Evolutionary conservation across 2,113 vertebrate genomes (phyloP).

Genomic region (Bungarus multicinctus): DNA sequence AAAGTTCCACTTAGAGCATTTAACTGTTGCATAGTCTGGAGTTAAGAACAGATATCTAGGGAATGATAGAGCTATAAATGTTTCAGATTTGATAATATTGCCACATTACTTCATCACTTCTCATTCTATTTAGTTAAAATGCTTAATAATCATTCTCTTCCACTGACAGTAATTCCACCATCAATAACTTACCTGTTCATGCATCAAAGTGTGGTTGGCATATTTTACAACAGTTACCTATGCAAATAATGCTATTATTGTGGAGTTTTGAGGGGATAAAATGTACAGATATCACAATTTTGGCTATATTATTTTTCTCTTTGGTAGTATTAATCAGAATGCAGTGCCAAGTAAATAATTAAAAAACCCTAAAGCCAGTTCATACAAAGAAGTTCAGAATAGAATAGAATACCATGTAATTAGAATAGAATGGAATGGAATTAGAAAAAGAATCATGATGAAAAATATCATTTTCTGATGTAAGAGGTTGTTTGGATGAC

Average conservation of each 20-base stretch:
- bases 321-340: not conserved
- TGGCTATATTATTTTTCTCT: not conserved
- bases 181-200: not conserved
- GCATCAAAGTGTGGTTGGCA: not conserved
- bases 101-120: not conserved
- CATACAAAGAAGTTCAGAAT: not conserved
- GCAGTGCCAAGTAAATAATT: not conserved
- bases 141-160: not conserved
- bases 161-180: not conserved
- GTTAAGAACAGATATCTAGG: not conserved
- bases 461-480: not conserved
- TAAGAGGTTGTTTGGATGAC: not conserved
- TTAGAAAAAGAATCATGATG: not conserved
- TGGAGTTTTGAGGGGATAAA: not conserved
- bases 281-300: not conserved
- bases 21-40: not conserved
- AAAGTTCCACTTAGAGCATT: constrained; percentile 6
- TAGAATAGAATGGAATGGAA: not conserved
- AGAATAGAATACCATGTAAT: not conserved
- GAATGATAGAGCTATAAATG: constrained; percentile 6
- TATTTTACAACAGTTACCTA: not conserved
- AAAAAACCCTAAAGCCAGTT: not conserved
- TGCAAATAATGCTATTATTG: not conserved
- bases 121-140: constrained; percentile 14
- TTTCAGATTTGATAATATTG: not conserved